Percentiles rank a stretch among this genome's conserved stretches.
Conservation (phyloP, 2,888 invertebrate genomes). For the Drosophila planitibia region DNA sequence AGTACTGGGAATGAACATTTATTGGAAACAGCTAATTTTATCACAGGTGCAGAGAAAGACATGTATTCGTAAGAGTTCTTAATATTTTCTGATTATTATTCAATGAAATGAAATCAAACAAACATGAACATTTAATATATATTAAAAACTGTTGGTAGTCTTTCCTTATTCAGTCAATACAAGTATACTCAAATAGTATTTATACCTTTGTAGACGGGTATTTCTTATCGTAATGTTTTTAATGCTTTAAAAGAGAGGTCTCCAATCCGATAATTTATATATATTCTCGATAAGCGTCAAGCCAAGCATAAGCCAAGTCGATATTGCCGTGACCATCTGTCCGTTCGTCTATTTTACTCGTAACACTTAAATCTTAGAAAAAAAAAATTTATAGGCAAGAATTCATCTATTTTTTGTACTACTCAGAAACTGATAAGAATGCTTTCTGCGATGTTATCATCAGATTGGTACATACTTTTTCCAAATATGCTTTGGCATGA, state of each 20-base stretch:
- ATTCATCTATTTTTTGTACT: not conserved
- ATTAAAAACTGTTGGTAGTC: not conserved
- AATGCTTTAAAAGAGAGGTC: not conserved
- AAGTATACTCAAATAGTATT: not conserved
- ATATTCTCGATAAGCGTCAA: not conserved
- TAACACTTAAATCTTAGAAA: too few relatives aligned
- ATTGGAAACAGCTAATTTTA: not conserved
- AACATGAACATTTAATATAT: not conserved
- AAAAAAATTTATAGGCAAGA: not conserved
- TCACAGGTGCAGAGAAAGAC: not conserved
- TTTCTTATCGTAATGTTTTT: not conserved
- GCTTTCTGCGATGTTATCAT: not conserved
- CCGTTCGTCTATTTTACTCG: not conserved
- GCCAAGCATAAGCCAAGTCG: not conserved
- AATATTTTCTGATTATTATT: not conserved
- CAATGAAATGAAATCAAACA: not conserved
- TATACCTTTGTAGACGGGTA: not conserved
- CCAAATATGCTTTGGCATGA: not conserved
- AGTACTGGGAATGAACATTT: constrained; percentile 40
- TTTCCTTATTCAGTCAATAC: not conserved
- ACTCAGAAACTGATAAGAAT: not conserved
- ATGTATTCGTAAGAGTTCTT: not conserved
- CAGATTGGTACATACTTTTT: not conserved
- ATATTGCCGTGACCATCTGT: not conserved
- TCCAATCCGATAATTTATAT: not conserved